These are phyloP conservation scores for Drosophila orena DNA, from an alignment of 1,140 invertebrate genomes.

Conservation along the genomic window DNA sequence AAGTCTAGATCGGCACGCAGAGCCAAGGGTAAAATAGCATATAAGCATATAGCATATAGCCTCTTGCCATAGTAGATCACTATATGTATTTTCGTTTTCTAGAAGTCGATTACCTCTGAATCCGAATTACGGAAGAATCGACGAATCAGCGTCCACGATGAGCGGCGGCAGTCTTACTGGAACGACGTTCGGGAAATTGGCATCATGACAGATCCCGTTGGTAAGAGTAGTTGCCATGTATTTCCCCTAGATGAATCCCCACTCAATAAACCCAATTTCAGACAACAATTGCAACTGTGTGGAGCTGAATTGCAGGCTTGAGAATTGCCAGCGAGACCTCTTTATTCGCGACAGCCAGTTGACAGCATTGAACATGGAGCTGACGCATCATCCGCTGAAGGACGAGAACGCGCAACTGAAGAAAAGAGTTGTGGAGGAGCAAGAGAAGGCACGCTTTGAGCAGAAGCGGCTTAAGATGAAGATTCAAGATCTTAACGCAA, in stretches of 20 bases:
- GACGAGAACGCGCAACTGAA: slow-evolving; percentile 64
- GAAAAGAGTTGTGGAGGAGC: slow-evolving; percentile 61
- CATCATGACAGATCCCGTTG: slow-evolving; percentile 65
- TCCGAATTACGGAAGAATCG: slow-evolving; percentile 49
- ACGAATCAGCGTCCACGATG: slow-evolving; percentile 58
- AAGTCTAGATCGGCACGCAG: slow-evolving; percentile 52
- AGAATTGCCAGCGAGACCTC: slow-evolving; percentile 55
- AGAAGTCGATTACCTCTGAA: slow-evolving; percentile 55
- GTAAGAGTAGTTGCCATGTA: slow-evolving; percentile 20
- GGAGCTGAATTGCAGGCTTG: slow-evolving; percentile 47
- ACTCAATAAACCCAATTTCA: background rate
- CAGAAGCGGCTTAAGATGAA: slow-evolving; percentile 59
- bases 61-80: background rate
- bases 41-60: background rate
- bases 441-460: slow-evolving; percentile 50
- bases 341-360: slow-evolving; percentile 63
- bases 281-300: slow-evolving; percentile 58
- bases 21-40: slow-evolving; percentile 31
- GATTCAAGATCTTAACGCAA: slow-evolving; percentile 49
- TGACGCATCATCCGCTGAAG: slow-evolving; percentile 66
- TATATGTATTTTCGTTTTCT: background rate
- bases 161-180: slow-evolving; percentile 66
- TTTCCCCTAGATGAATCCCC: too few species aligned
- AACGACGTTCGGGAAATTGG: slow-evolving; percentile 51
- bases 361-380: slow-evolving; percentile 60